Conservation (phyloP, 2,113 vertebrate species). For the Strix uralensis region DNA sequence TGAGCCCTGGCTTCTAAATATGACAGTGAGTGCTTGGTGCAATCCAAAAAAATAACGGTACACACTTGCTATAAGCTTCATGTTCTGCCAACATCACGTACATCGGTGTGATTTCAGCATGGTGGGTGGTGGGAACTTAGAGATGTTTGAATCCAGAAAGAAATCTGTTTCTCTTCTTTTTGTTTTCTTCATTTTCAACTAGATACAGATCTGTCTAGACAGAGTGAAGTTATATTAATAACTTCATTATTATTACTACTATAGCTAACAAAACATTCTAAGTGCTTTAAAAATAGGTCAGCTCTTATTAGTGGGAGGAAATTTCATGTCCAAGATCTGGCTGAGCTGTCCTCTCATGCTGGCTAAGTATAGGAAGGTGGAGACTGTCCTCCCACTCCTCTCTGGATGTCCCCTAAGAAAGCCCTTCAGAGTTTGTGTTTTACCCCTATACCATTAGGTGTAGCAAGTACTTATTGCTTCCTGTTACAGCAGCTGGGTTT, state of each 20-base stretch:
- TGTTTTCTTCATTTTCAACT: slow-evolving; percentile 1
- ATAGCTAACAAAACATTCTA: slow-evolving; percentile 22
- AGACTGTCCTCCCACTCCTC: neutral
- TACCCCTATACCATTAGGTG: neutral
- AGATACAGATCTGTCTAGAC: slow-evolving; percentile 45
- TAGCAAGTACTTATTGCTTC: neutral
- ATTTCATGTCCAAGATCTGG: slow-evolving; percentile 9
- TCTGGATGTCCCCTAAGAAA: neutral
- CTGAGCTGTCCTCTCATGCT: neutral
- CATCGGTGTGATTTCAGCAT: neutral
- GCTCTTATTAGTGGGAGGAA: slow-evolving; percentile 1
- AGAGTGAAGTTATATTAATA: slow-evolving; percentile 29
- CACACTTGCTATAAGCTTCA: neutral
- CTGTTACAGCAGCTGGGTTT: neutral
- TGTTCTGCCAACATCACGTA: neutral
- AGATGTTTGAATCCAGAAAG: neutral
- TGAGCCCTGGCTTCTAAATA: neutral
- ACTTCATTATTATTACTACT: slow-evolving; percentile 22
- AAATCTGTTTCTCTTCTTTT: slow-evolving; percentile 17
- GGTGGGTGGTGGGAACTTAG: neutral
- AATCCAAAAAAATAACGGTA: neutral
- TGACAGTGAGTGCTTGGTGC: neutral
- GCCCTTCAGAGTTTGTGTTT: neutral
- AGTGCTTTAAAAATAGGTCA: slow-evolving; percentile 28
- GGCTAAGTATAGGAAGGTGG: neutral